Evolutionary conservation across 2,113 vertebrate species (phyloP).

Genomic region (Vidua macroura): DNA sequence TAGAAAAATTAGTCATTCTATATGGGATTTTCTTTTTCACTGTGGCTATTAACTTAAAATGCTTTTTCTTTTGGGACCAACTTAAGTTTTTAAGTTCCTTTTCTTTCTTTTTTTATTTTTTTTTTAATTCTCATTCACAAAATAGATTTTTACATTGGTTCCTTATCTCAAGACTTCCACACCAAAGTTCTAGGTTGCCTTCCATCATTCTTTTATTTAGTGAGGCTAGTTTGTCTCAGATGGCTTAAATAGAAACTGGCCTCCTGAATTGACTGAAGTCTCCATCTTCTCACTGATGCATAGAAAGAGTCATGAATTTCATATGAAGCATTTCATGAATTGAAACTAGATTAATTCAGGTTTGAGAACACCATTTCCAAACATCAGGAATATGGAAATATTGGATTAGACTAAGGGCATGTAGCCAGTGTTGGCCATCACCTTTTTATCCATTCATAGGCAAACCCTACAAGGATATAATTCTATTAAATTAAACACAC

Average conservation of each 20-base stretch:
- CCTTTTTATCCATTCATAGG: neutral
- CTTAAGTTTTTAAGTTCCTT: neutral
- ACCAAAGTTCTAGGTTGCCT: neutral
- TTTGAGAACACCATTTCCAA: neutral
- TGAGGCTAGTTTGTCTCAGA: neutral
- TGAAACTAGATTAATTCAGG: neutral
- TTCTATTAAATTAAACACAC: neutral
- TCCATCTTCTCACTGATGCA: neutral
- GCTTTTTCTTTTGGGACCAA: slow-evolving; percentile 25
- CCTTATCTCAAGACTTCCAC: neutral
- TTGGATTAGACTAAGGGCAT: neutral
- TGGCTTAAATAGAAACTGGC: neutral
- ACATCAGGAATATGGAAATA: neutral
- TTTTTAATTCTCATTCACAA: neutral
- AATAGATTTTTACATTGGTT: neutral
- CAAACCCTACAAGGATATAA: neutral
- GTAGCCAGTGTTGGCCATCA: neutral
- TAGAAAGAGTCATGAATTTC: neutral
- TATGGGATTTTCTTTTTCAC: slow-evolving; percentile 55
- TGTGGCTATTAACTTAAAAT: slow-evolving; percentile 48
- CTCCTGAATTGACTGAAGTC: neutral
- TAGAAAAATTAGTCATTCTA: slow-evolving; percentile 66
- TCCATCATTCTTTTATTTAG: neutral
- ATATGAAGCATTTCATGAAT: neutral
- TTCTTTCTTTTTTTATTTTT: neutral